These are phyloP conservation scores for Peromyscus aztecus DNA, from an alignment of 2,797 vertebrate species.

Conservation along the genomic window DNA sequence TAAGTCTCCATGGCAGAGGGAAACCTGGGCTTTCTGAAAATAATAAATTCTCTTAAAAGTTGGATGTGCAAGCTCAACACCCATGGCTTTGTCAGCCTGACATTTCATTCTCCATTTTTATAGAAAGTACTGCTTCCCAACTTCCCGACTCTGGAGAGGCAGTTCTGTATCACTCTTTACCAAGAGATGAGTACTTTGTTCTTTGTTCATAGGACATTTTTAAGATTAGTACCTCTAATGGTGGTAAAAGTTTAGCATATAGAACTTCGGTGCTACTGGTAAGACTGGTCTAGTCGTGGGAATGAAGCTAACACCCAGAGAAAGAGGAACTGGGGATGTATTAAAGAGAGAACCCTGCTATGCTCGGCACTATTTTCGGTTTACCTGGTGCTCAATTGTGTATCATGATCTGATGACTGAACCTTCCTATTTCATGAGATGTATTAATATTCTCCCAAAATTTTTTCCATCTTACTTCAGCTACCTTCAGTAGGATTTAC, in stretches of 20 bases:
- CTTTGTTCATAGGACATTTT: background rate
- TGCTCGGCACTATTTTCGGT: background rate
- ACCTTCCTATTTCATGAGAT: background rate
- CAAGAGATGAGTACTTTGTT: background rate
- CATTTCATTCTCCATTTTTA: background rate
- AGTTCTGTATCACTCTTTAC: background rate
- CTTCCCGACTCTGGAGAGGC: background rate
- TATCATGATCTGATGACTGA: background rate
- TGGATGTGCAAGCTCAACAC: background rate
- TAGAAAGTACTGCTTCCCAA: background rate
- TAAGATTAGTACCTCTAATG: background rate
- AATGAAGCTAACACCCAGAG: background rate
- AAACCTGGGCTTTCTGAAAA: constrained; percentile 1
- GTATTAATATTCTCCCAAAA: background rate
- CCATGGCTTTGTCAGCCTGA: background rate
- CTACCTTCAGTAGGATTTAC: background rate
- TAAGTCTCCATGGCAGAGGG: background rate
- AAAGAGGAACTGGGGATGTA: background rate
- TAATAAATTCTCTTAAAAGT: constrained; percentile 10
- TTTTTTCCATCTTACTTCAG: background rate
- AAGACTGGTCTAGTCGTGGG: background rate
- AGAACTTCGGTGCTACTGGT: background rate
- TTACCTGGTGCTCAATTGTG: background rate
- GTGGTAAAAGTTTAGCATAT: background rate
- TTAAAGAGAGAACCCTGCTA: background rate